Conservation (phyloP, 1,140 invertebrate genomes). For the Scaptomyza montana region DNA sequence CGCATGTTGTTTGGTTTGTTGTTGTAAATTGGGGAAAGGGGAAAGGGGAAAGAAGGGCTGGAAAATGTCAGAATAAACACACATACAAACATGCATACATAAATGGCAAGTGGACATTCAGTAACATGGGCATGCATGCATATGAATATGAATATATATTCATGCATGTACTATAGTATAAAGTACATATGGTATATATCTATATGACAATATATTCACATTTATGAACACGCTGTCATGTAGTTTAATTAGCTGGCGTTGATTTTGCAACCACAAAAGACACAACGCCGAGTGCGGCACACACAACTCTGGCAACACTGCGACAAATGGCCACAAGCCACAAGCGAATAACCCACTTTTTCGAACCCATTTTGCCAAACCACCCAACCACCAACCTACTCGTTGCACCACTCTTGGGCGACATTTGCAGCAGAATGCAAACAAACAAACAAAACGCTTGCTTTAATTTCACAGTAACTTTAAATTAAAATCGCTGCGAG, state of each 20-base stretch:
- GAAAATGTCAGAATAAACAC: conserved; percentile 35
- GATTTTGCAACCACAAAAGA: conserved; percentile 44
- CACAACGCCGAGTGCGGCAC: conserved; percentile 12
- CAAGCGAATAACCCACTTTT: conserved; percentile 41
- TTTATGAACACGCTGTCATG: conserved; percentile 50
- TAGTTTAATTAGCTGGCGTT: conserved; percentile 52
- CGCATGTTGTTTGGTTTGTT: conserved; percentile 23
- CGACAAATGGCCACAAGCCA: conserved; percentile 46
- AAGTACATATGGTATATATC: conserved; percentile 4
- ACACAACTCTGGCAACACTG: conserved; percentile 13
- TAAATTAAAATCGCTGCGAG: not conserved
- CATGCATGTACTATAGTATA: not conserved
- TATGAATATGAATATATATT: conserved; percentile 15
- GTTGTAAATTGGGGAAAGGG: not conserved
- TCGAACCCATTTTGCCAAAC: conserved; percentile 10
- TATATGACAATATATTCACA: conserved; percentile 33
- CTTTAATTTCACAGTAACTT: conserved; percentile 5
- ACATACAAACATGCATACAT: too few relatives aligned
- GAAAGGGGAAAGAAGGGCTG: not conserved
- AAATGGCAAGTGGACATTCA: conserved; percentile 33
- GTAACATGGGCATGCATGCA: conserved; percentile 17
- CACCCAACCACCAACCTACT: not conserved
- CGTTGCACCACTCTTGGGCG: not conserved
- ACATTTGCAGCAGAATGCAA: not conserved
- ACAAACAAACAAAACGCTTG: too few relatives aligned